These are phyloP conservation scores for Anastatus disparis DNA, from an alignment of 1,140 invertebrate species.

Conservation along the genomic window DNA sequence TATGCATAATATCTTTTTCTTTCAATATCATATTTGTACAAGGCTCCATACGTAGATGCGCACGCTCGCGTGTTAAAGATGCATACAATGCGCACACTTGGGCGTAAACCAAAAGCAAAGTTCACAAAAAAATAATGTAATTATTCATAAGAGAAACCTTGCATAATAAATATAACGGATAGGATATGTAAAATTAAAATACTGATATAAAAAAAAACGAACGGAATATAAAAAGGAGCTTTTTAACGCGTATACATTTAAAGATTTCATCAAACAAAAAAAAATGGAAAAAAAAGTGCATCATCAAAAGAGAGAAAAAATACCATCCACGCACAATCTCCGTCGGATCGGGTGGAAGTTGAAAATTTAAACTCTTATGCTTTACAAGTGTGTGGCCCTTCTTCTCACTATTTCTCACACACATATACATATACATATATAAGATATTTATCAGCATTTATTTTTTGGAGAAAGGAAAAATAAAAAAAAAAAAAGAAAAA, in stretches of 20 bases:
- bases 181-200: too few species aligned
- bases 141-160: too few species aligned
- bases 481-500: not conserved
- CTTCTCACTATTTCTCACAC: too few species aligned
- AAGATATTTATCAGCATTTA: slow-evolving; percentile 37
- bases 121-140: too few species aligned
- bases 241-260: not conserved
- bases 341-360: slow-evolving; percentile 26
- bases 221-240: not conserved
- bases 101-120: too few species aligned
- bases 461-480: slow-evolving; percentile 20
- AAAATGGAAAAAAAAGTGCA: slow-evolving; percentile 4
- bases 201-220: not conserved
- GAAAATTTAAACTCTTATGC: slow-evolving; percentile 18
- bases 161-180: too few species aligned
- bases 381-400: slow-evolving; percentile 3
- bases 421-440: too few species aligned
- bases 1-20: too few species aligned
- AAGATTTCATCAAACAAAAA: not conserved
- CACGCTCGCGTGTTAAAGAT: too few species aligned
- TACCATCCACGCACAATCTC: slow-evolving; percentile 34
- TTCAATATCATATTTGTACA: too few species aligned
- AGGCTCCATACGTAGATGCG: too few species aligned
- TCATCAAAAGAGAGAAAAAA: slow-evolving; percentile 20
- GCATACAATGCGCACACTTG: too few species aligned